Evolutionary conservation across 2,113 vertebrate species (phyloP).

Genomic region (Macquaria ambigua): DNA sequence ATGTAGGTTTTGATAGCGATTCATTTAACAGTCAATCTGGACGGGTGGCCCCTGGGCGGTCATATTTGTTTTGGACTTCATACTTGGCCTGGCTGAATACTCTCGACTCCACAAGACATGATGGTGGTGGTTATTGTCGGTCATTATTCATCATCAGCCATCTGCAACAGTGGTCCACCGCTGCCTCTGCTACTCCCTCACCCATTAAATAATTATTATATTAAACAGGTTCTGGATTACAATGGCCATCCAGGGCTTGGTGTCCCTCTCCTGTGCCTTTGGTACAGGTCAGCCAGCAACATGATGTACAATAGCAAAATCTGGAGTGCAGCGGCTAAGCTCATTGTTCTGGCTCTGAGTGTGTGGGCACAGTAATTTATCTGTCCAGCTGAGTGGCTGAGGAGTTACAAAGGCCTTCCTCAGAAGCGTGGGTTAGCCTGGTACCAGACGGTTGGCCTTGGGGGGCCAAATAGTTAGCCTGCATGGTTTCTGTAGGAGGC

Average conservation of each 20-base stretch:
- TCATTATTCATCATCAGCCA: constrained; percentile 38
- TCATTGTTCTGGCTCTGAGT: constrained; percentile 48
- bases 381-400: constrained; percentile 37
- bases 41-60: not conserved
- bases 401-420: constrained; percentile 37
- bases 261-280: constrained; percentile 42
- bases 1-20: not conserved
- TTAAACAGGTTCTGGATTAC: constrained; percentile 31
- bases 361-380: constrained; percentile 50
- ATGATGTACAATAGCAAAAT: constrained; percentile 36
- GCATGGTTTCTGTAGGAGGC: constrained; percentile 34
- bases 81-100: constrained; percentile 34
- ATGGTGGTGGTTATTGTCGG: constrained; percentile 24
- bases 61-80: constrained; percentile 33
- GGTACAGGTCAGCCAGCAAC: constrained; percentile 35
- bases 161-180: constrained; percentile 42
- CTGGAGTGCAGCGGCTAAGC: constrained; percentile 26
- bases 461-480: constrained; percentile 19
- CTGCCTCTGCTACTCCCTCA: constrained; percentile 37
- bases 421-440: constrained; percentile 32
- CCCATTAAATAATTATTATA: constrained; percentile 33
- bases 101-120: constrained; percentile 19
- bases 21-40: constrained; percentile 20
- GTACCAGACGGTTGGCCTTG: constrained; percentile 44
- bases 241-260: constrained; percentile 22